Conservation (phyloP, 2,888 invertebrate species). For the Netelia melanura region DNA sequence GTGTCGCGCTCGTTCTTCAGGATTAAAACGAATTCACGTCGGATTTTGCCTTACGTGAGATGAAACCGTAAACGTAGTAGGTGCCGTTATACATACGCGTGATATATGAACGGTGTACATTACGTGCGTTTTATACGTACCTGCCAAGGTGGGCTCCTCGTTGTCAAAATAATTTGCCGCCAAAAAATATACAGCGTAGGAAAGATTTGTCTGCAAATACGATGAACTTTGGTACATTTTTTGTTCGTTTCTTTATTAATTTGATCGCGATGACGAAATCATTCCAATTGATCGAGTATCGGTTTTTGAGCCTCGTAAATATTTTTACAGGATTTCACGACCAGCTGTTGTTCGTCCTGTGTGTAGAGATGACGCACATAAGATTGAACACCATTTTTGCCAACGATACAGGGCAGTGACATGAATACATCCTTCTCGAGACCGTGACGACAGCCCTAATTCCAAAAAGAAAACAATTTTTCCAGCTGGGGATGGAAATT, state of each 20-base stretch:
- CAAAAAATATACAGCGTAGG: background rate
- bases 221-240: background rate
- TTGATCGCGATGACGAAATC: conserved; percentile 9
- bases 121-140: conserved; percentile 1
- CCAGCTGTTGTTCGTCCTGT: conserved; percentile 78
- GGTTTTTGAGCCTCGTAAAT: conserved; percentile 79
- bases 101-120: conserved; percentile 8
- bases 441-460: conserved; percentile 84
- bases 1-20: conserved; percentile 56
- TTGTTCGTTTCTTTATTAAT: background rate
- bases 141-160: conserved; percentile 15
- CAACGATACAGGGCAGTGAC: conserved; percentile 86
- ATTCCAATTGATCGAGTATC: conserved; percentile 76
- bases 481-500: no score
- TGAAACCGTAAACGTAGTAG: conserved; percentile 40
- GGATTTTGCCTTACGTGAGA: conserved; percentile 58
- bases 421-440: conserved; percentile 87
- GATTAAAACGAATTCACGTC: conserved; percentile 64
- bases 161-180: conserved; percentile 38
- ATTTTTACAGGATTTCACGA: conserved; percentile 76
- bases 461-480: background rate
- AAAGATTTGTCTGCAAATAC: background rate
- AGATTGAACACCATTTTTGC: conserved; percentile 81
- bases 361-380: conserved; percentile 79
- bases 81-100: conserved; percentile 19